Percentiles rank a stretch among this genome's conserved stretches.
These are phyloP conservation scores for Stenotaenia linearis DNA, from an alignment of 2,888 invertebrate species.

Conservation along the genomic window DNA sequence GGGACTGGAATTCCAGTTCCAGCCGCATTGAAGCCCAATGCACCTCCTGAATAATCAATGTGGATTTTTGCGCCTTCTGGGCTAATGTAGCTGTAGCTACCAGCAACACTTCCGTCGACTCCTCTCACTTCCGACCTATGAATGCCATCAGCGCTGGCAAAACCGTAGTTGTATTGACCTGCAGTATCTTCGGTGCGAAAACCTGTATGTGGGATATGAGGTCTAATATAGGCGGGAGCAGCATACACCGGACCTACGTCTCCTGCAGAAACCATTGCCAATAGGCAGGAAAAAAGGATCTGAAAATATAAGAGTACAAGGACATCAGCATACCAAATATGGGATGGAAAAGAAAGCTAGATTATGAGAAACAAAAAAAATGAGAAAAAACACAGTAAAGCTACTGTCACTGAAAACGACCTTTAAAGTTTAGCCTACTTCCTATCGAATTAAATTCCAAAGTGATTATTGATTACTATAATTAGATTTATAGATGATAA, in stretches of 20 bases:
- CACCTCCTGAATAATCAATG: neutral
- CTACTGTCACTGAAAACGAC: neutral
- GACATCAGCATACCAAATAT: neutral
- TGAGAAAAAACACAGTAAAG: no score
- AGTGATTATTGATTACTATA: neutral
- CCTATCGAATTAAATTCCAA: neutral
- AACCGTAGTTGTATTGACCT: constrained; percentile 27
- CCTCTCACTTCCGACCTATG: neutral
- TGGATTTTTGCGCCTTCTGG: constrained; percentile 21
- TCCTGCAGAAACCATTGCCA: neutral
- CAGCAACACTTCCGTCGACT: constrained; percentile 10
- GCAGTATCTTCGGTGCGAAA: neutral
- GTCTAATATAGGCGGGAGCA: neutral
- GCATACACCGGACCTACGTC: neutral
- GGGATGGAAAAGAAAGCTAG: neutral
- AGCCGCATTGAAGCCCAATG: neutral
- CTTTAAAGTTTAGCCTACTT: neutral
- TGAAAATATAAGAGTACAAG: neutral
- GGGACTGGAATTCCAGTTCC: constrained; percentile 2
- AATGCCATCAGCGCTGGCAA: constrained; percentile 1
- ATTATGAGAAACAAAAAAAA: neutral
- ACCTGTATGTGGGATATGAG: neutral
- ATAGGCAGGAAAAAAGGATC: neutral
- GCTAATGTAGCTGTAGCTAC: constrained; percentile 8
- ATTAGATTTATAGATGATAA: no score